These are phyloP conservation scores for Anthonomus grandis DNA, from an alignment of 1,140 invertebrate genomes.

Conservation along the genomic window DNA sequence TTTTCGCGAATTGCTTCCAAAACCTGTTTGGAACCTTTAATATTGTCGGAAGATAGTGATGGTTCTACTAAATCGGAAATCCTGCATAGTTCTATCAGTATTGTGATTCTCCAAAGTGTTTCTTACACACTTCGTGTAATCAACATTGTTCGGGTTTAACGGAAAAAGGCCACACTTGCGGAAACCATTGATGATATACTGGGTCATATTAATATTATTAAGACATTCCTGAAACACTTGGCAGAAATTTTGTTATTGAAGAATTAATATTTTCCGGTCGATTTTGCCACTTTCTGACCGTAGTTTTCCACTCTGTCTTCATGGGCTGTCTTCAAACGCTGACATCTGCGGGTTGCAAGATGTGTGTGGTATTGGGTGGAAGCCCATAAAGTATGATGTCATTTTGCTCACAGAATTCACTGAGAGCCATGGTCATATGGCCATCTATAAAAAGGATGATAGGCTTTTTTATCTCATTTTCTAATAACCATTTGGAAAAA, in stretches of 20 bases:
- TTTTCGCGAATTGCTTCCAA: too few relatives aligned
- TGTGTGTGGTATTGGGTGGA: constrained; percentile 21
- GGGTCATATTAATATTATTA: not conserved
- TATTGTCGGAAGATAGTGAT: too few relatives aligned
- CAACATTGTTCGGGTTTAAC: too few relatives aligned
- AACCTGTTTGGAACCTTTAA: too few relatives aligned
- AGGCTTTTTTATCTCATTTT: constrained; percentile 14
- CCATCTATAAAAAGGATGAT: constrained; percentile 21
- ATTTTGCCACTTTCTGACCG: not conserved
- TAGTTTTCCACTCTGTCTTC: constrained; percentile 17
- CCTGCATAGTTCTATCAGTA: too few relatives aligned
- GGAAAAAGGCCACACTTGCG: constrained; percentile 31
- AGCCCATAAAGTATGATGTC: constrained; percentile 8
- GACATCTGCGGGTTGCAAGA: constrained; percentile 26
- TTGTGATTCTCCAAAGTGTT: too few relatives aligned
- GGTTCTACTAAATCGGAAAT: too few relatives aligned
- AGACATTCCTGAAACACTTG: not conserved
- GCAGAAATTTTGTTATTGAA: not conserved
- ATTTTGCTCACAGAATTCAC: constrained; percentile 10
- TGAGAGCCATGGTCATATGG: constrained; percentile 7
- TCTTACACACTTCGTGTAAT: too few relatives aligned
- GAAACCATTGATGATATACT: constrained; percentile 30
- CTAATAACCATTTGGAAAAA: constrained; percentile 41
- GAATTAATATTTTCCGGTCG: not conserved
- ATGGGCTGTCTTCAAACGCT: constrained; percentile 14